Base-by-base conservation (phyloP, 2,888 invertebrate species). In the Cosmia pyralina region DNA sequence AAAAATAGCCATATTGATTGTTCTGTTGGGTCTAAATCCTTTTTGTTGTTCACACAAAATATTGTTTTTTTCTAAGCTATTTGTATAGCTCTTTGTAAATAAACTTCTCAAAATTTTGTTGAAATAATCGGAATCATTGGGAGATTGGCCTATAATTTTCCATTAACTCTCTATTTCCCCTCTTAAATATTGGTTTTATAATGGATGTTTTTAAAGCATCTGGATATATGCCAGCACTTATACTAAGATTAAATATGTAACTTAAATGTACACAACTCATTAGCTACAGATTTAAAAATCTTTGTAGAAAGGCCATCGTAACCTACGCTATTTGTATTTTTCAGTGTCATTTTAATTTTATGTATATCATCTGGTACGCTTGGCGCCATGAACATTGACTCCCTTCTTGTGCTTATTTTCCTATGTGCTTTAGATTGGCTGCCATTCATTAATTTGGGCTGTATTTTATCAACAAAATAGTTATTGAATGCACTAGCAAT, bases 21-120 rank as follows among this genome's bases (percentile, higher is more conserved):
- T 62, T 22, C 19, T 38, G 2, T 10, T 44, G 6, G n/a, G 60
- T 60, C 60, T 60, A 44, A 60, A 60, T 41, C 60, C 44, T 60
- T 60, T 60, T 60, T 60, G 60, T 60, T 60, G 41, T 13, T 60
- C 11, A 60, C 59, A 60, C 59, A 60, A 19, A 60, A 60, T 60
- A 44, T 41, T n/a, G 10, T 13, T 8, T 41, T 44, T 60, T 60
- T 60, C n/a, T n/a, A 59, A n/a, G 59, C n/a, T 59, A 59, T 41
- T 59, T 59, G 41, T n/a, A 41, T 10, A 59, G 41, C 41, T 59
- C 41, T 10, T 41, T 38, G 41, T 59, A 59, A 41, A 44, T 60
- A 13, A 17, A 60, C 13, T 60, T 44, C 10, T 60, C 59, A 55
- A 55, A 22, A 13, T 28, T 38, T 38, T 38, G n/a, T 38, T 38